Evolutionary conservation across 1,140 invertebrate genomes (phyloP), one percentile per base, ranked within the genome.

Genomic region (Hypothenemus hampei): DNA sequence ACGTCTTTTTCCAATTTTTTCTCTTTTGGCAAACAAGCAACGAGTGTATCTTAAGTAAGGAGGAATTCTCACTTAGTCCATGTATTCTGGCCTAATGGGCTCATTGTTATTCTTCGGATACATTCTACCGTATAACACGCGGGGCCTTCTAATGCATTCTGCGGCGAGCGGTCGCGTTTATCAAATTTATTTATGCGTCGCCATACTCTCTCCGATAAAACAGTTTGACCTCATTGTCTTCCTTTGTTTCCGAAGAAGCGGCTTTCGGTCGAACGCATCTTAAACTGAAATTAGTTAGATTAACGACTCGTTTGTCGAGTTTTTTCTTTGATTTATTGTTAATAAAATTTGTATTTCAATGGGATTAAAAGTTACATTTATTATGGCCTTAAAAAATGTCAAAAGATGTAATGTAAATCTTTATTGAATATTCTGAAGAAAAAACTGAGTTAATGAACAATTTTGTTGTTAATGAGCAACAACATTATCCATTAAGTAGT

Each of bases 131-230:
- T 49, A 49, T 49, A 33, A 20, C 47, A 49, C 36, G 47, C 47
- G 36, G 47, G 13, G 20, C 21, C 47, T 49, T 21, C 36, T 49
- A 49, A 49, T 49, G 47, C 47, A 49, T 49, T 49, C 15, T 49
- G 36, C 47, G 33, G 47, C 24, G 47, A 49, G 47, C 47, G 35
- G 35, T 39, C 35, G 47, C 36, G 47, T 49, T 49, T 49, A 49
- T 49, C 47, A 49, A 49, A 49, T 49, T 49, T 49, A 49, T 39
- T 49, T 49, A 49, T 49, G 47, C 47, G 47, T 49, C 47, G 20
- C 35, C 35, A 13, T 49, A 26, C 23, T 39, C 8, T n/a, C n/a
- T 19, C 22, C 24, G 47, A 49, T 49, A 49, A 49, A 49, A 49
- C 16, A 49, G 11, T 39, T 49, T 49, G 47, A 49, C 47, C 47